Evolutionary conservation across 2,113 vertebrate genomes (phyloP).

Genomic region (Mugil cephalus): DNA sequence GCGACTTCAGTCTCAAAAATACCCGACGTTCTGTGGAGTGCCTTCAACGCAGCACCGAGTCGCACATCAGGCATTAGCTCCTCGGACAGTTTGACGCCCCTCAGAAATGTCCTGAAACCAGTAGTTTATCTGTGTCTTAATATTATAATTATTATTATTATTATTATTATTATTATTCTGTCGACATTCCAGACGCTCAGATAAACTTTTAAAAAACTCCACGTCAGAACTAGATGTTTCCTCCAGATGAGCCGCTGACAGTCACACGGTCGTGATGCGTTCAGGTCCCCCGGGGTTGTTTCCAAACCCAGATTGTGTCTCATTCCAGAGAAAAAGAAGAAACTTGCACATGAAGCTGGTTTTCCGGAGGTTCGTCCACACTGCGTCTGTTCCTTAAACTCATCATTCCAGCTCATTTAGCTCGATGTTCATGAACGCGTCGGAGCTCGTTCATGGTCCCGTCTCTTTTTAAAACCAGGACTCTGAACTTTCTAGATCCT

Average conservation of each 20-base stretch:
- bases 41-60: slow-evolving; percentile 54
- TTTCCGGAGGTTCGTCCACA: not conserved
- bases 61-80: slow-evolving; percentile 24
- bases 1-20: slow-evolving; percentile 9
- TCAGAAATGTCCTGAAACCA: slow-evolving; percentile 1
- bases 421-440: no score
- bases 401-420: no score
- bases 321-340: not conserved
- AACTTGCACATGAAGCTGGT: no score
- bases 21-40: slow-evolving; percentile 39
- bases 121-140: slow-evolving; percentile 38
- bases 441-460: no score
- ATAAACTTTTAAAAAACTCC: slow-evolving; percentile 2
- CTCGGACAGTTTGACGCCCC: slow-evolving; percentile 23
- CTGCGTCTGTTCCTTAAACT: no score
- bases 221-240: not conserved
- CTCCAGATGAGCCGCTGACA: slow-evolving; percentile 10
- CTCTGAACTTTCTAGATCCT: no score
- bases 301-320: not conserved
- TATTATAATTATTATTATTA: slow-evolving; percentile 5
- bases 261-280: slow-evolving; percentile 24
- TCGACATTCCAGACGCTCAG: slow-evolving; percentile 56
- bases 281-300: slow-evolving; percentile 29
- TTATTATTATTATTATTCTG: slow-evolving; percentile 26
- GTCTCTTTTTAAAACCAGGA: no score